These are phyloP conservation scores for Neoniphon sammara DNA, from an alignment of 2,797 vertebrate species.

Conservation along the genomic window DNA sequence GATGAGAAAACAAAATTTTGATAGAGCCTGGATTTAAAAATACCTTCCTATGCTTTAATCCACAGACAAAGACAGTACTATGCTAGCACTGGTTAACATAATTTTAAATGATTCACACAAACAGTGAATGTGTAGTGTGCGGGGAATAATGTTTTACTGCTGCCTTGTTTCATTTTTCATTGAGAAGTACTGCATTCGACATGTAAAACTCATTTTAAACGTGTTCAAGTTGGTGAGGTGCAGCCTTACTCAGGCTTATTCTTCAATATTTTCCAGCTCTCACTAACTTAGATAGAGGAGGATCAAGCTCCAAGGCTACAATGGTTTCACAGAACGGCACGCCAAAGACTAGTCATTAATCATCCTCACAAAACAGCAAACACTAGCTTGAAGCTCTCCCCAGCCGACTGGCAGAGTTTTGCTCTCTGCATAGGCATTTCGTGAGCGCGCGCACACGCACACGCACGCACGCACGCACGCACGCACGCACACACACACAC, in stretches of 20 bases:
- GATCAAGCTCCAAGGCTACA: constrained; percentile 60
- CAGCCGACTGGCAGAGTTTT: constrained; percentile 39
- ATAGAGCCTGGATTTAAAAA: too few species aligned
- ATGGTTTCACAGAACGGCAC: constrained; percentile 62
- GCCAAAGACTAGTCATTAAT: constrained; percentile 74
- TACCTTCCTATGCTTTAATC: too few species aligned
- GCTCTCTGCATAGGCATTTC: constrained; percentile 30
- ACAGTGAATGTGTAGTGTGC: too few species aligned
- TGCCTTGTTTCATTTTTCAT: too few species aligned
- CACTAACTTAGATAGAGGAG: constrained; percentile 24
- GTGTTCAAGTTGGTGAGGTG: not conserved
- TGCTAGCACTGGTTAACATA: too few species aligned
- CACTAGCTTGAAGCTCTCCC: constrained; percentile 59
- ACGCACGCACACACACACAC: constrained; percentile 18
- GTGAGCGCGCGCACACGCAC: not conserved
- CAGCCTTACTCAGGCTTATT: constrained; percentile 1
- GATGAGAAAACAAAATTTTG: too few species aligned
- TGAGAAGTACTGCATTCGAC: too few species aligned
- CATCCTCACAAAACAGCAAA: constrained; percentile 73
- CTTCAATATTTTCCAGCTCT: constrained; percentile 44
- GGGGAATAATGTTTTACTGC: too few species aligned
- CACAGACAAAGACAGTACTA: too few species aligned
- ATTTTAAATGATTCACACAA: too few species aligned
- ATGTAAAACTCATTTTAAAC: too few species aligned
- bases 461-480: constrained; percentile 6